Evolutionary conservation across 2,113 vertebrate species (phyloP).

Genomic region (Sturnus vulgaris): DNA sequence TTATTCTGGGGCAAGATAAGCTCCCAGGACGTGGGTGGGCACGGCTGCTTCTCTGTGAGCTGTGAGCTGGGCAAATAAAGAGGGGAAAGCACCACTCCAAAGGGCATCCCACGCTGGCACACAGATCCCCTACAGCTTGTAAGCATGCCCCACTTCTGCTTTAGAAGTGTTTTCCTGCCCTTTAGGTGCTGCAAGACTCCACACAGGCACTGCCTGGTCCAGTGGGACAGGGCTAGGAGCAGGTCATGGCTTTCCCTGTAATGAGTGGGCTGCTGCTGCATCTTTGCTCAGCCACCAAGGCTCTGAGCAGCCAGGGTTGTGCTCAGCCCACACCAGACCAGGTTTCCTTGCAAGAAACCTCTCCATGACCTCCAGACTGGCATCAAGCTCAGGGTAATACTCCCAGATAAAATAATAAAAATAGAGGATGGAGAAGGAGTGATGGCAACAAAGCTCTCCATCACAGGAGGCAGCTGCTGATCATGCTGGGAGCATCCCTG

Average conservation of each 20-base stretch:
- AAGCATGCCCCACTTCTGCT: background rate
- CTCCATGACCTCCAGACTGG: background rate
- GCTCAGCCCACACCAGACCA: background rate
- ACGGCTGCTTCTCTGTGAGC: background rate
- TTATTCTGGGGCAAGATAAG: background rate
- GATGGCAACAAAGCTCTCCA: background rate
- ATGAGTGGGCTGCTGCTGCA: rapidly evolving
- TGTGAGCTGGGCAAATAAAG: background rate
- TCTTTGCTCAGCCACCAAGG: background rate
- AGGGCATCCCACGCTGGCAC: background rate
- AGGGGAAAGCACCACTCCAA: background rate
- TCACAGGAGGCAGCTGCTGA: background rate
- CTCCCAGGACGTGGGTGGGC: background rate
- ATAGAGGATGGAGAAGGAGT: background rate
- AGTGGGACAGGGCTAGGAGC: background rate
- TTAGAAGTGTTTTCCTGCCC: background rate
- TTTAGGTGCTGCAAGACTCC: background rate
- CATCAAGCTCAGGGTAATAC: background rate
- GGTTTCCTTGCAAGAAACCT: background rate
- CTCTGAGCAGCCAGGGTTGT: background rate
- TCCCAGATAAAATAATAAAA: background rate
- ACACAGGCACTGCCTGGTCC: background rate
- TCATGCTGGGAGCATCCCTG: background rate
- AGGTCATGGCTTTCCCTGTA: rapidly evolving
- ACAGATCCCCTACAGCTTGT: rapidly evolving